Percentiles rank a stretch among this genome's conserved stretches.
These are phyloP conservation scores for Rafetus swinhoei DNA, from an alignment of 2,113 vertebrate genomes.

Conservation along the genomic window DNA sequence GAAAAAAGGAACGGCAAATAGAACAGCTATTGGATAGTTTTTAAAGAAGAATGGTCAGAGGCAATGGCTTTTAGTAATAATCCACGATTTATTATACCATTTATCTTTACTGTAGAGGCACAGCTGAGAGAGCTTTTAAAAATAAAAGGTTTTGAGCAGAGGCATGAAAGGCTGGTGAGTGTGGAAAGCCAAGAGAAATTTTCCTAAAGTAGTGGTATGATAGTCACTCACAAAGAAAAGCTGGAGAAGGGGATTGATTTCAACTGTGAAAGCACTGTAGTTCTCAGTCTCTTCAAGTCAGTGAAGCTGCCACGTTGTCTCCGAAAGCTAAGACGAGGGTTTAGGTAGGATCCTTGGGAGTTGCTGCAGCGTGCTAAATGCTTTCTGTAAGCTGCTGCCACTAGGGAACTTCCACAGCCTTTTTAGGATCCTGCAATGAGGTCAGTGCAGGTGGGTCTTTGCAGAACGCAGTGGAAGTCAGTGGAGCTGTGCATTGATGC, in stretches of 20 bases:
- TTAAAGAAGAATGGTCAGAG: slow-evolving; percentile 47
- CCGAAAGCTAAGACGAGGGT: not conserved
- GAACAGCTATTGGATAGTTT: slow-evolving; percentile 26
- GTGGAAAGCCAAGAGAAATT: not conserved
- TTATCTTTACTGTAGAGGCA: slow-evolving; percentile 37
- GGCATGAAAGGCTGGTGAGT: not conserved
- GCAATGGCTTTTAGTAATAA: slow-evolving; percentile 40
- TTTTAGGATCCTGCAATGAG: not conserved
- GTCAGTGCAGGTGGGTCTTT: not conserved
- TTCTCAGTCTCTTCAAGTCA: not conserved
- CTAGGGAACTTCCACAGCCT: not conserved
- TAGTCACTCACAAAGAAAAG: not conserved
- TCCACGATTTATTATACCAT: slow-evolving; percentile 31
- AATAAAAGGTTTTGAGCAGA: slow-evolving; percentile 9
- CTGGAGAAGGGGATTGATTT: not conserved
- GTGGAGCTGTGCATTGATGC: not conserved
- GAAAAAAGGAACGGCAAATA: slow-evolving; percentile 24
- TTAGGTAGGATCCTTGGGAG: not conserved
- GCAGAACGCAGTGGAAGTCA: not conserved
- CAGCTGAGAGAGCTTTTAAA: slow-evolving; percentile 28
- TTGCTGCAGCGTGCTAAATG: fast-evolving
- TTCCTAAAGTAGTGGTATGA: not conserved
- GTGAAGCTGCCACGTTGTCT: fast-evolving
- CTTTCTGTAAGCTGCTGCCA: not conserved
- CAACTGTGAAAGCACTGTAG: not conserved